Conservation (phyloP, 2,113 vertebrate genomes). For the Lucifuga dentata region DNA sequence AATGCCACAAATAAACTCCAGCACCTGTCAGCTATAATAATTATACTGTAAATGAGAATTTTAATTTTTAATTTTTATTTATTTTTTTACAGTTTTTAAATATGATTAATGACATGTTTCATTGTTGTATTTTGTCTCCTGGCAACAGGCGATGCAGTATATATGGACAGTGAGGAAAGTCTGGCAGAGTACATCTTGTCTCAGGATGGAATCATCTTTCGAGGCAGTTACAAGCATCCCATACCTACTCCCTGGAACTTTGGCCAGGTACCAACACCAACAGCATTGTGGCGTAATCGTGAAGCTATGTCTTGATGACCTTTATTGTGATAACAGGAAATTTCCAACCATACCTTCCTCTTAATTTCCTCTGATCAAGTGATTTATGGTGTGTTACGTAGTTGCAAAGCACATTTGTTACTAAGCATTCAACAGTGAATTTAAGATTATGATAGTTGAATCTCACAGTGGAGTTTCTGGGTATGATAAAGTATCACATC, state of each 20-base stretch:
- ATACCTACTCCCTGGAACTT: conserved; percentile 87
- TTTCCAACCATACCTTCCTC: no score
- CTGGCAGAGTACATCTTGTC: conserved; percentile 88
- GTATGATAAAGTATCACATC: conserved; percentile 1
- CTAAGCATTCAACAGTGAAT: neutral
- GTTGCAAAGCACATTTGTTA: neutral
- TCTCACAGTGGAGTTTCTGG: neutral
- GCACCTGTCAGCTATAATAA: no score
- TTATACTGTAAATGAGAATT: no score
- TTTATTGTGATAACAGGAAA: conserved; percentile 20
- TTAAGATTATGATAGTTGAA: neutral
- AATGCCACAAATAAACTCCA: no score
- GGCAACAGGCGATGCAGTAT: conserved; percentile 87
- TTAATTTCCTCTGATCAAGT: neutral
- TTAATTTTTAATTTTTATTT: no score
- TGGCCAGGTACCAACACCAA: conserved; percentile 89
- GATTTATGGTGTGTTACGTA: conserved; percentile 9
- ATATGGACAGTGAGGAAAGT: conserved; percentile 81
- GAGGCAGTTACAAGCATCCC: conserved; percentile 81
- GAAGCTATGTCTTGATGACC: neutral
- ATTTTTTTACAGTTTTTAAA: no score
- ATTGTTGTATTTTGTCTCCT: conserved; percentile 32
- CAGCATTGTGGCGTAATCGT: conserved; percentile 8
- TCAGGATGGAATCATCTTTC: conserved; percentile 91
- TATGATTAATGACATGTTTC: neutral